Base-by-base conservation (phyloP, 1,140 invertebrate genomes). In the Charaxes varanes region DNA sequence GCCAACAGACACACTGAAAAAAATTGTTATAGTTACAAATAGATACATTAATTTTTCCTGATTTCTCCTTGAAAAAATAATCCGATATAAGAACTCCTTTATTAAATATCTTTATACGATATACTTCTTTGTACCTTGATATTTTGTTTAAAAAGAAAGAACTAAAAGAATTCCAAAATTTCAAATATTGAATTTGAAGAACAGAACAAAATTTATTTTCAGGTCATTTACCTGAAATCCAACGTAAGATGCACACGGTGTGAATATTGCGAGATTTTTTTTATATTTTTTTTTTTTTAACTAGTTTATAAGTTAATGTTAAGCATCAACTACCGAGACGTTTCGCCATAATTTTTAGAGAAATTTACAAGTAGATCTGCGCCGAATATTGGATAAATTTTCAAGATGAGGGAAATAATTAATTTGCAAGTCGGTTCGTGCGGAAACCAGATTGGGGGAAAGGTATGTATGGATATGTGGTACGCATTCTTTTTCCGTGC, bases 321-420 rank as follows among this genome's bases (percentile, higher is more conserved):
- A 77, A 74, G 70, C 48, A 56, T 49, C 70, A 71, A 69, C 40
- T 65, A 58, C 49, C 19, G 32, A 51, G 49, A 31, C 31, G 26
- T 21, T 12, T 65, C 73, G 69, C 30, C 64, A 62, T 62, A 57
- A 38, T 43, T 62, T 56, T 56, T 61, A 34, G 47, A 57, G 27
- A 82, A 82, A 79, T 82, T 72, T 55, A 63, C 64, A 66, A 79
- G 78, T 78, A 54, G n/a, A n/a, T 38, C 50, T 41, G 33, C 15
- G 11, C 5, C 37, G 30, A 50, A 26, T 21, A 50, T 33, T 50
- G 23, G 62, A 53, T 62, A 80, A 80, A 80, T 78, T 76, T 19
- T 38, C 69, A 76, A 80, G 64, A 83, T 83, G 78, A 69, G 78
- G 59, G 78, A 82, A 44, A 82, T 82, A 34, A 73, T 80, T 42